Conservation (phyloP, 1,140 invertebrate species). For the Drosophila biarmipes region DNA sequence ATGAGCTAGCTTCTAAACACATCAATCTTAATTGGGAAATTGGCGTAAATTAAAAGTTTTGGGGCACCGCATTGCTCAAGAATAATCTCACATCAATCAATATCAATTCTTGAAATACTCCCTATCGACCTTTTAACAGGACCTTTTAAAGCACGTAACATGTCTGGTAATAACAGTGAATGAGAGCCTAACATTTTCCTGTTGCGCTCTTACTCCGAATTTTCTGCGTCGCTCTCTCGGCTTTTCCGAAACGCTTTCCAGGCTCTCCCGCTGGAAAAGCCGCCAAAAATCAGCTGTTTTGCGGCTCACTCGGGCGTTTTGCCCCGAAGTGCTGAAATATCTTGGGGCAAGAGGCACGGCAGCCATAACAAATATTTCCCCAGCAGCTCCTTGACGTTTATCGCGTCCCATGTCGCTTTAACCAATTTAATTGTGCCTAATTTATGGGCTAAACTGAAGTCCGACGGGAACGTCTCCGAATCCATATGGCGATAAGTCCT, state of each 20-base stretch:
- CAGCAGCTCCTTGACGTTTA: conserved; percentile 26
- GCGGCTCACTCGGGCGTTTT: conserved; percentile 5
- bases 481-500: conserved; percentile 30
- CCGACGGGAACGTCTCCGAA: conserved; percentile 32
- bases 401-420: conserved; percentile 36
- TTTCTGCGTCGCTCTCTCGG: conserved; percentile 6
- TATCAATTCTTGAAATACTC: not conserved
- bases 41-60: conserved; percentile 1
- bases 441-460: conserved; percentile 42
- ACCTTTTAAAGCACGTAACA: not conserved
- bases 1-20: not conserved
- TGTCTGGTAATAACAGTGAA: not conserved
- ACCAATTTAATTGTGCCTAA: conserved; percentile 61
- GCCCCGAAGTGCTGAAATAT: conserved; percentile 13
- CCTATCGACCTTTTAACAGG: not conserved
- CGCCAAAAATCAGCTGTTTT: conserved; percentile 71
- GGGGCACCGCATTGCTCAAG: not conserved
- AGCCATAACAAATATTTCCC: conserved; percentile 36
- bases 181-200: conserved; percentile 18
- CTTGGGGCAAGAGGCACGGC: not conserved
- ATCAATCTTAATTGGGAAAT: not conserved
- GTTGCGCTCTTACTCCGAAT: conserved; percentile 62
- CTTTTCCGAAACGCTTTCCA: conserved; percentile 23
- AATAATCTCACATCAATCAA: conserved; percentile 6
- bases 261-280: conserved; percentile 50